These are phyloP conservation scores for Caenorhabditis japonica DNA, from an alignment of 2,888 invertebrate species.

Conservation along the genomic window DNA sequence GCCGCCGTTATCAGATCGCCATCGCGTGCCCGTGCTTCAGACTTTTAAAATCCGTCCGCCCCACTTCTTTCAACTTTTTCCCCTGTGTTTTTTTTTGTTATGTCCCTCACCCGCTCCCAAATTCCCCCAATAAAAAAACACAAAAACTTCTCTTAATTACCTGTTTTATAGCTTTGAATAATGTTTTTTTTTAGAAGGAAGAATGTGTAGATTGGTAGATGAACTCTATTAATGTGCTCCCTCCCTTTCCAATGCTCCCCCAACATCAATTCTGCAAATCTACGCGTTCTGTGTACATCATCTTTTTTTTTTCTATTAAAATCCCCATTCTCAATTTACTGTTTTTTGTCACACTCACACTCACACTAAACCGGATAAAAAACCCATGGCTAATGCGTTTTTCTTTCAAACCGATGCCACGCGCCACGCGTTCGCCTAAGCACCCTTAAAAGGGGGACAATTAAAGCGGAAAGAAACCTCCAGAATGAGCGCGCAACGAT, in stretches of 20 bases:
- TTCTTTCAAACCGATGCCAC: too few relatives aligned
- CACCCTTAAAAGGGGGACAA: too few relatives aligned
- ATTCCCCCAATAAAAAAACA: constrained; percentile 2
- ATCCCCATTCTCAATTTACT: too few relatives aligned
- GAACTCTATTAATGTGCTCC: constrained; percentile 34
- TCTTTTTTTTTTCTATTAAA: constrained; percentile 25
- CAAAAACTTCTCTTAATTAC: constrained; percentile 46
- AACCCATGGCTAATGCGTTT: too few relatives aligned
- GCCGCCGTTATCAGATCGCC: constrained; percentile 74
- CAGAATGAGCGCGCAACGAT: too few relatives aligned
- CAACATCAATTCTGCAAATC: constrained; percentile 46
- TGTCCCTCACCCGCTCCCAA: neutral
- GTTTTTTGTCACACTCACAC: too few relatives aligned
- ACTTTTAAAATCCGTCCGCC: constrained; percentile 49
- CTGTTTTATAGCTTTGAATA: constrained; percentile 1
- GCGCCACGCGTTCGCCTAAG: too few relatives aligned
- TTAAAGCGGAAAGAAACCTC: too few relatives aligned
- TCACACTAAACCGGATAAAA: too few relatives aligned
- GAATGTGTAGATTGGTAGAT: constrained; percentile 43
- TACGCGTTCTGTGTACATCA: constrained; percentile 48
- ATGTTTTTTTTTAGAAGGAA: too few relatives aligned
- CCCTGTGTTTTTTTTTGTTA: constrained; percentile 35
- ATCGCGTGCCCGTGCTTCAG: constrained; percentile 68
- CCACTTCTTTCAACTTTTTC: constrained; percentile 32
- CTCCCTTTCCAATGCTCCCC: constrained; percentile 5